Base-by-base conservation (phyloP, 2,113 vertebrate genomes). In the Ciconia stormi region DNA sequence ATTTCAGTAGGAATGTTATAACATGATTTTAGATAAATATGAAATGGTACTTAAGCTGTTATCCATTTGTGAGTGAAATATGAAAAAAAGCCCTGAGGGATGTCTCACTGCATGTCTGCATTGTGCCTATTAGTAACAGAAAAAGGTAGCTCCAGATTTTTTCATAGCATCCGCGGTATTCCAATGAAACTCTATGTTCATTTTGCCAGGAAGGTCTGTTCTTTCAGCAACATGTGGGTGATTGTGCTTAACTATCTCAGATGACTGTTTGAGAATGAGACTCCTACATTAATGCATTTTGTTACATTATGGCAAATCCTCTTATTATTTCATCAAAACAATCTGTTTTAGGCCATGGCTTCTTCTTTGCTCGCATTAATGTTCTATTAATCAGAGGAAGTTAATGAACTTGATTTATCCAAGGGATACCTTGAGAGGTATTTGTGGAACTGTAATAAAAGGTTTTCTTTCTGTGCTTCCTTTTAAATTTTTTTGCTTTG, bases 51-150 rank as follows among this genome's bases (percentile, higher is more conserved):
- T 66, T 96, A 85, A 38, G 47, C 27, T 89, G 59, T 92, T 71
- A 78, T 21, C 40, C 44, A 40, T 91, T 87, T 96, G 13, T 82
- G 94, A 96, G 69, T 87, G 69, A 87, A 95, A 83, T 82, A 36
- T 10, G 23, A 93, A 94, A 84, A 93, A 92, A 89, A 81, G 16
- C 11, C 82, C 16, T 67, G 44, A 82, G 59, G 70, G 70, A 73
- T 96, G 73, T 92, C 44, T 91, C 46, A 74, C 16, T 38, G 18
- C 6, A 25, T 62, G 55, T 50, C 85, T 82, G 76, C 44, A 65
- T 82, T 77, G 44, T 95, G 61, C 62, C 16, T 69, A 26, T 92
- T 78, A 89, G 49, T 80, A 94, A 91, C 23, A 90, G 59, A 67
- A 79, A 59, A 67, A 85, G 2, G 5, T 87, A 88, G 56, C 77